Base-by-base conservation (phyloP, 2,113 vertebrate genomes). In the Odobenus rosmarus region DNA sequence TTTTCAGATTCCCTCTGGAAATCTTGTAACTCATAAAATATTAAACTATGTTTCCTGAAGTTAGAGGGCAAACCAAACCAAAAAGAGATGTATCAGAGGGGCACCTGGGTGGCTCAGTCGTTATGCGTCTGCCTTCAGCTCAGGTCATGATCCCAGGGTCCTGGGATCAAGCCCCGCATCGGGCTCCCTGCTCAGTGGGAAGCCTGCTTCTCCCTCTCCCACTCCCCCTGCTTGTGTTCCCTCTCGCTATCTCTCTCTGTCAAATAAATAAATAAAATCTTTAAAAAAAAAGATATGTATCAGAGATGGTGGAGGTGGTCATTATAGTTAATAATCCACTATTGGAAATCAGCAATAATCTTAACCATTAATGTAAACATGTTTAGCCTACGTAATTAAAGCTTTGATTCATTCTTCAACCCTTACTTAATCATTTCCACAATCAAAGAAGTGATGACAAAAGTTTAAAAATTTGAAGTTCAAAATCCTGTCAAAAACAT, bases 321-420 rank as follows among this genome's bases (percentile, higher is more conserved):
- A 15, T 82, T 97, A 55, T 72, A 81, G 5, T n/a, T 93, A 59
- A 98, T 97, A 98, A 92, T 28, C 57, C 51, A 77, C 97, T 95
- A 97, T 71, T 46, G 59, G 81, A 95, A 96, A 97, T 93, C 94
- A 97, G 64, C 55, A 62, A 96, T 95, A 92, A 90, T 74, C 83
- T 98, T 97, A 92, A 96, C 61, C 94, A 28, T 77, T 76, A 92
- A 46, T 21, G 59, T 79, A 95, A 92, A 89, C 26, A 92, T 57
- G 51, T 59, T 93, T 79, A 88, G 55, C 33, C 23, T 81, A 89
- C 4, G 5, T 88, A 81, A 82, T 61, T 42, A 88, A 77, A 55
- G 71, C 11, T 95, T 86, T 82, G 31, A 89, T 94, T 96, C 21
- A 83, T 94, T 72, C 69, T 71, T 94, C 28, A 93, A 89, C n/a